Percentiles rank a stretch among this genome's conserved stretches.
phyloP scores from a whole-genome alignment of 2,888 invertebrate genomes.

The Cephus pulcher region DNA sequence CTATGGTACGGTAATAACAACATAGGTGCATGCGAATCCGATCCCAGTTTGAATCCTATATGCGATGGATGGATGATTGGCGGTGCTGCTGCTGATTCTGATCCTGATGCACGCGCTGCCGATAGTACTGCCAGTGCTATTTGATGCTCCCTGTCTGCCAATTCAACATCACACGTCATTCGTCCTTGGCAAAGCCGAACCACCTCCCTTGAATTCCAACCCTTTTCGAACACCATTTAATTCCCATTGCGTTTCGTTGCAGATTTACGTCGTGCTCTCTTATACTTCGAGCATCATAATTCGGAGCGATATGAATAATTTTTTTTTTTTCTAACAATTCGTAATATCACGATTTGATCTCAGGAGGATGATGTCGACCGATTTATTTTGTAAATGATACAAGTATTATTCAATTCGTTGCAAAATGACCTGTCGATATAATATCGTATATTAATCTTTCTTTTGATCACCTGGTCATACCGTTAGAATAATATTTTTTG shows the following conservation, averaged over 20 bases:
- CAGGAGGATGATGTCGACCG: neutral
- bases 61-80: constrained; percentile 55
- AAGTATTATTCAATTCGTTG: neutral
- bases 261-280: neutral
- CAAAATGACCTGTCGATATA: neutral
- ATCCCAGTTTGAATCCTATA: constrained; percentile 54
- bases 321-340: neutral
- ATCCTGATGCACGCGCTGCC: neutral
- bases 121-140: neutral
- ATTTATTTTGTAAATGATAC: neutral
- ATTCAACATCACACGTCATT: neutral
- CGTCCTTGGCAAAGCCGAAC: neutral
- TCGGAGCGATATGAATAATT: neutral
- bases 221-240: neutral
- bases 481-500: neutral
- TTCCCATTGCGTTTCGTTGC: neutral
- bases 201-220: neutral
- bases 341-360: neutral
- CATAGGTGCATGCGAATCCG: constrained; percentile 61
- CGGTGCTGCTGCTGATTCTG: constrained; percentile 33
- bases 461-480: neutral
- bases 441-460: neutral
- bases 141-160: neutral
- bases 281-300: neutral
- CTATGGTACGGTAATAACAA: constrained; percentile 64